Evolutionary conservation across 2,888 invertebrate genomes (phyloP).

Genomic region (Cephonodes hylas): DNA sequence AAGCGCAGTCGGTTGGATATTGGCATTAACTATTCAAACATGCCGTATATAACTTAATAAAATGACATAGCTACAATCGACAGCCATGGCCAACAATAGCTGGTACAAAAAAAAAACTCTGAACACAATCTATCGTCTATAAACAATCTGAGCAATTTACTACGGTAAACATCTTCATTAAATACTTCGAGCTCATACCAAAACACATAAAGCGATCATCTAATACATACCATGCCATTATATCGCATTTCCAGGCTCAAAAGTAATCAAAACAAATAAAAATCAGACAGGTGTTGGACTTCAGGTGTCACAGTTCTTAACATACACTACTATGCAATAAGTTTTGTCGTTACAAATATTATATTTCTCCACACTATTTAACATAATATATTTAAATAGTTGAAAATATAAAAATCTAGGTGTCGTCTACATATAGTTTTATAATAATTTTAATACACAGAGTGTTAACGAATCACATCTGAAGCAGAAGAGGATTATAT

Average conservation of each 20-base stretch:
- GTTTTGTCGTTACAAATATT: not conserved
- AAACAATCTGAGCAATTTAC: not conserved
- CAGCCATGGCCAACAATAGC: not conserved
- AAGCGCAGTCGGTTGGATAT: not conserved
- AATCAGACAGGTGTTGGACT: slow-evolving; percentile 4
- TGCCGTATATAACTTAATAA: not conserved
- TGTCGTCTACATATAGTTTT: not conserved
- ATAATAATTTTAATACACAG: not conserved
- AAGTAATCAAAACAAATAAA: slow-evolving; percentile 48
- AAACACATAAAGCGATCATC: slow-evolving; percentile 1
- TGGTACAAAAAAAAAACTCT: not conserved
- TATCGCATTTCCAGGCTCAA: slow-evolving; percentile 61
- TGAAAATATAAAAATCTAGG: not conserved
- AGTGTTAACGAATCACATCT: too few relatives aligned
- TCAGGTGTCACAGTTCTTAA: not conserved
- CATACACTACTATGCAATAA: not conserved
- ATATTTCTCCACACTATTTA: not conserved
- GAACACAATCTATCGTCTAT: not conserved
- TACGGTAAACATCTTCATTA: not conserved
- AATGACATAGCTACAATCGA: not conserved
- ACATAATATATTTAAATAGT: not conserved
- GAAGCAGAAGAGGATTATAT: too few relatives aligned
- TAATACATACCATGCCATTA: slow-evolving; percentile 50
- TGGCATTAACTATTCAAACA: not conserved
- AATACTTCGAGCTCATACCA: not conserved